A percentile compares a stretch with the other conserved stretches of the same genome.
These are phyloP conservation scores for Perdita meconis DNA, from an alignment of 2,888 invertebrate species.

Conservation along the genomic window DNA sequence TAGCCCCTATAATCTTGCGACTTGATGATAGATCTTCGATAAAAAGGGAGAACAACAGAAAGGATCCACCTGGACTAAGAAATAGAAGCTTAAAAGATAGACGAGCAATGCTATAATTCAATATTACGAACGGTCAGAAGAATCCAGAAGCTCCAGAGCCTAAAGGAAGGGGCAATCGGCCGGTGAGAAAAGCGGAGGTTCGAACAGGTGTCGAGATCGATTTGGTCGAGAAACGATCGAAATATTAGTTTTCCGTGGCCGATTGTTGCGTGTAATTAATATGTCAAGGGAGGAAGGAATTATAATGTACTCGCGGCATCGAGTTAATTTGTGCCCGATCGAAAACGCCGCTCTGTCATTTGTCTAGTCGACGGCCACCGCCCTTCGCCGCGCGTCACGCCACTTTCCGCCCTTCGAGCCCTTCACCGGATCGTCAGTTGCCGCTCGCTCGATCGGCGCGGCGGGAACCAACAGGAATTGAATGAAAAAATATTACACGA, in stretches of 20 bases:
- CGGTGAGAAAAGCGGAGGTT: background rate
- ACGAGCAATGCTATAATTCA: too few relatives aligned
- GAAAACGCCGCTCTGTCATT: constrained; percentile 70
- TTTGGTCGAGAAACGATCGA: constrained; percentile 14
- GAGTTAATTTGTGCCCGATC: constrained; percentile 29
- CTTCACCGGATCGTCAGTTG: constrained; percentile 43
- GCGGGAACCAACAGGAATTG: background rate
- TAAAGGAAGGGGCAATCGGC: background rate
- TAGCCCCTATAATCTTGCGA: too few relatives aligned
- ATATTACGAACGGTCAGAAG: too few relatives aligned
- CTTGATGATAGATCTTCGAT: too few relatives aligned
- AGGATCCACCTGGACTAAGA: too few relatives aligned
- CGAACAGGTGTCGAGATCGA: constrained; percentile 55
- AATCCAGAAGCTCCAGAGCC: too few relatives aligned
- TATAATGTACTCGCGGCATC: constrained; percentile 49
- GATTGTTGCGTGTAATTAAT: constrained; percentile 76
- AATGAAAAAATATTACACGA: constrained; percentile 15
- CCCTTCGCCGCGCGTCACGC: constrained; percentile 59
- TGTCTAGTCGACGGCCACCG: constrained; percentile 68
- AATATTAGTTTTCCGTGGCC: constrained; percentile 74
- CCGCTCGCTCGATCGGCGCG: background rate
- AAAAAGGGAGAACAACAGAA: too few relatives aligned
- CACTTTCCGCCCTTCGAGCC: constrained; percentile 48
- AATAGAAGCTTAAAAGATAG: too few relatives aligned
- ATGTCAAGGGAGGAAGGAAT: constrained; percentile 65